phyloP scores from a whole-genome alignment of 2,888 invertebrate species.

The Leistus spinibarbis region DNA sequence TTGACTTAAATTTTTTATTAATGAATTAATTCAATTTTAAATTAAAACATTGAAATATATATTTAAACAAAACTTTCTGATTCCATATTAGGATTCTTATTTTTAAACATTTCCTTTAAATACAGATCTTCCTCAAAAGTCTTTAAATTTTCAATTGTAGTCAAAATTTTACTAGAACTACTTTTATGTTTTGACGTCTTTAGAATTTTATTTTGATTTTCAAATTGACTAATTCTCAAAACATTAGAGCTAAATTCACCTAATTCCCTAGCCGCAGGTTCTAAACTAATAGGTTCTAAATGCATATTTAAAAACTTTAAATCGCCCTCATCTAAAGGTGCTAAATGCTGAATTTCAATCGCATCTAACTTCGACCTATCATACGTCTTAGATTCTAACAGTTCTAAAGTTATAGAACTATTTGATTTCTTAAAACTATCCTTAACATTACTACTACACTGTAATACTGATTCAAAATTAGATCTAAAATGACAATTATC shows the following conservation, averaged over 20 bases:
- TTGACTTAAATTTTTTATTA: background rate
- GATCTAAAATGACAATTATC: background rate
- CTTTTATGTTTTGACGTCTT: too few species aligned
- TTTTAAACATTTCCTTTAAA: background rate
- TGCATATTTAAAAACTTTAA: background rate
- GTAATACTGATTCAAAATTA: background rate
- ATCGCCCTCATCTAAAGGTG: background rate
- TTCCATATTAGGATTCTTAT: background rate
- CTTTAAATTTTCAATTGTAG: background rate
- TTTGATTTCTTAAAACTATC: background rate
- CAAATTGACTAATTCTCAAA: background rate
- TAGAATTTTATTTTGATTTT: background rate
- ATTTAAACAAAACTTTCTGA: slow-evolving; percentile 7
- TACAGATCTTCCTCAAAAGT: background rate
- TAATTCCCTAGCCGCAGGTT: background rate
- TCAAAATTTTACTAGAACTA: background rate
- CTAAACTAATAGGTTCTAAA: background rate
- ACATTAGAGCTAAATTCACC: slow-evolving; percentile 7
- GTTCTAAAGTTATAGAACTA: background rate
- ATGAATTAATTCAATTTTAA: background rate
- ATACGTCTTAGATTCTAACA: background rate
- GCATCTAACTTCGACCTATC: background rate
- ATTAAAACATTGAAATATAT: background rate
- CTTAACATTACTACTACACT: background rate
- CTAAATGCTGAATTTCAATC: slow-evolving; percentile 12